Conservation (phyloP, 2,888 invertebrate species). For the Steinernema hermaphroditum region DNA sequence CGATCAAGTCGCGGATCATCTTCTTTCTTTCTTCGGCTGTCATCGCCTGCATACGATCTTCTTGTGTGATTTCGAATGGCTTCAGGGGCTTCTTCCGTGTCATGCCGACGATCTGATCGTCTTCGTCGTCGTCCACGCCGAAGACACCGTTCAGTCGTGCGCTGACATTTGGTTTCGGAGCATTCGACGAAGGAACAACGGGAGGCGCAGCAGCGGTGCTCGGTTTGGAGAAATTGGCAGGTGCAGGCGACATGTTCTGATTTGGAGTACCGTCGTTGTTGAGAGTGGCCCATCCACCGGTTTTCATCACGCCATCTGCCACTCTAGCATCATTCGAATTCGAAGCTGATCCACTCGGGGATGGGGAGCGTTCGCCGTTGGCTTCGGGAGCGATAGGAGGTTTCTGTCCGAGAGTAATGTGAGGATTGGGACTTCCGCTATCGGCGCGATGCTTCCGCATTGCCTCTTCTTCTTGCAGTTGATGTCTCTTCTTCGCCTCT, state of each 20-base stretch:
- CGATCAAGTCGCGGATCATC: conserved; percentile 93
- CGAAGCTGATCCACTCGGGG: not conserved
- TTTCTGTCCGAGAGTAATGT: conserved; percentile 52
- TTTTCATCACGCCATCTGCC: conserved; percentile 23
- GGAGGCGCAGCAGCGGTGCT: conserved; percentile 12
- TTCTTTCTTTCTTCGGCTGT: conserved; percentile 82
- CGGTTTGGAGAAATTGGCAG: not conserved
- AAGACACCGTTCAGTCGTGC: conserved; percentile 54
- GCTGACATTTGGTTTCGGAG: conserved; percentile 34
- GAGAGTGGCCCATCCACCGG: not conserved
- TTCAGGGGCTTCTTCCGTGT: conserved; percentile 56
- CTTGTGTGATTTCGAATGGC: conserved; percentile 61
- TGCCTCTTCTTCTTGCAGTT: conserved; percentile 53
- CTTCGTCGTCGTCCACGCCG: conserved; percentile 57
- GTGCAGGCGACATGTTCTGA: conserved; percentile 11
- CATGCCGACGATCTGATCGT: conserved; percentile 45
- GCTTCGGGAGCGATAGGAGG: not conserved
- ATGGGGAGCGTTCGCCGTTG: not conserved
- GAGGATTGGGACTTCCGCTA: conserved; percentile 57
- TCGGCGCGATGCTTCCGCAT: conserved; percentile 49
- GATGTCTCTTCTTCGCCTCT: conserved; percentile 50
- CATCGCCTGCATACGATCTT: conserved; percentile 61
- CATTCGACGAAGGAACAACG: not conserved
- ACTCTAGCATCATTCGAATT: not conserved
- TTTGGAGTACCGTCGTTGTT: conserved; percentile 4